phyloP scores from a whole-genome alignment of 2,888 invertebrate species.

The Ceriagrion tenellum region DNA sequence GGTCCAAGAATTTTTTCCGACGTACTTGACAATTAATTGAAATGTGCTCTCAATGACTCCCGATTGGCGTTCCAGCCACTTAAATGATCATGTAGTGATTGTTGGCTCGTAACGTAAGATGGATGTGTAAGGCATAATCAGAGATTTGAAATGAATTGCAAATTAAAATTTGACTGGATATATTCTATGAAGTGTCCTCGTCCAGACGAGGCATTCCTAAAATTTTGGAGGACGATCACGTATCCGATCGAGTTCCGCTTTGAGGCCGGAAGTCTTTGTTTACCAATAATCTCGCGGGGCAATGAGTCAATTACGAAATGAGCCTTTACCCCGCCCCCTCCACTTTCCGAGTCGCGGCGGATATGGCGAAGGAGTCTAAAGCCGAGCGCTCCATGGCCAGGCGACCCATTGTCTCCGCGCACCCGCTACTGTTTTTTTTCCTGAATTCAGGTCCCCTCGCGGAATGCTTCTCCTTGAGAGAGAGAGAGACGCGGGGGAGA shows the following conservation, averaged over 20 bases:
- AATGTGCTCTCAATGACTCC: too few species aligned
- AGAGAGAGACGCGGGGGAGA: background rate
- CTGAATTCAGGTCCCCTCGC: background rate
- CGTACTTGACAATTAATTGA: too few species aligned
- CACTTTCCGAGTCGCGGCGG: background rate
- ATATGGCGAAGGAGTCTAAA: slow-evolving; percentile 9
- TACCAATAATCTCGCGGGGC: background rate
- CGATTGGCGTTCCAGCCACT: too few species aligned
- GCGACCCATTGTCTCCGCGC: background rate
- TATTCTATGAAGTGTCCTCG: background rate
- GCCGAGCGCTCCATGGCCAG: background rate
- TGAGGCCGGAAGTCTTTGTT: background rate
- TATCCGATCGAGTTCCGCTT: background rate
- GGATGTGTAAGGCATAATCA: too few species aligned
- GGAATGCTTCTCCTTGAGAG: slow-evolving; percentile 51
- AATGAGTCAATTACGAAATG: background rate
- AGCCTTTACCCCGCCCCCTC: background rate
- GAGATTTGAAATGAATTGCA: too few species aligned
- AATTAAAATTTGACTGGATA: too few species aligned
- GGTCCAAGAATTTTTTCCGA: too few species aligned
- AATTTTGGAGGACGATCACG: background rate
- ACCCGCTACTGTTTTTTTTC: background rate
- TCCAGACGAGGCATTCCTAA: background rate
- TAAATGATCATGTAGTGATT: too few species aligned
- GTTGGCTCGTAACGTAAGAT: too few species aligned